phyloP scores from a whole-genome alignment of 2,113 vertebrate genomes.

The Dipodomys stephensi region DNA sequence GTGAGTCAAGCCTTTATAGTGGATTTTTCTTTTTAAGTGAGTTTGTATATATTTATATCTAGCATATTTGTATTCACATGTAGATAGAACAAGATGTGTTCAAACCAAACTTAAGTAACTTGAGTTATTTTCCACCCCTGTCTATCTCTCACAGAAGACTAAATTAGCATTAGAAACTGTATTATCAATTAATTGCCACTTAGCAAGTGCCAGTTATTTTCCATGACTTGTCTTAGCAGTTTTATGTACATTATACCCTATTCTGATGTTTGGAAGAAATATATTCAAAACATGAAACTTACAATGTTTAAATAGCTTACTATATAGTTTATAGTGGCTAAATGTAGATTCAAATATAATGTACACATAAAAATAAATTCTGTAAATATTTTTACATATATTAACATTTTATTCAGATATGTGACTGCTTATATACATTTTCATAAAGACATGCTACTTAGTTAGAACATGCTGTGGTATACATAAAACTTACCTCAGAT shows the following conservation, averaged over 20 bases:
- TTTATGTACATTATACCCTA: neutral
- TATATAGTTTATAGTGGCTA: neutral
- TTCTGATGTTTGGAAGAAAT: slow-evolving; percentile 7
- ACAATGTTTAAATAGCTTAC: neutral
- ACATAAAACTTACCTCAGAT: neutral
- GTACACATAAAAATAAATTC: neutral
- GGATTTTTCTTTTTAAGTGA: neutral
- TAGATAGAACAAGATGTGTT: neutral
- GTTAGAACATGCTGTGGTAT: neutral
- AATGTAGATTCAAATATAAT: slow-evolving; percentile 14
- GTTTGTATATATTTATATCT: neutral
- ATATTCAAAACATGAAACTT: slow-evolving; percentile 32
- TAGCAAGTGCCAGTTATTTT: neutral
- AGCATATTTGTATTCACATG: neutral
- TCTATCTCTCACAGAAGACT: neutral
- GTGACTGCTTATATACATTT: neutral
- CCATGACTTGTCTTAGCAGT: neutral
- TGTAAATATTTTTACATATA: neutral
- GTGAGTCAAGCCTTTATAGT: neutral
- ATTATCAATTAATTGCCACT: neutral
- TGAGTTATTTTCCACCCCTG: neutral
- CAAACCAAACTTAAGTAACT: neutral
- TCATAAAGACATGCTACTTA: neutral
- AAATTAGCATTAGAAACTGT: neutral
- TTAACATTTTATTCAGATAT: neutral